These are phyloP conservation scores for Neogobius melanostomus DNA, from an alignment of 2,113 vertebrate genomes.

Conservation along the genomic window DNA sequence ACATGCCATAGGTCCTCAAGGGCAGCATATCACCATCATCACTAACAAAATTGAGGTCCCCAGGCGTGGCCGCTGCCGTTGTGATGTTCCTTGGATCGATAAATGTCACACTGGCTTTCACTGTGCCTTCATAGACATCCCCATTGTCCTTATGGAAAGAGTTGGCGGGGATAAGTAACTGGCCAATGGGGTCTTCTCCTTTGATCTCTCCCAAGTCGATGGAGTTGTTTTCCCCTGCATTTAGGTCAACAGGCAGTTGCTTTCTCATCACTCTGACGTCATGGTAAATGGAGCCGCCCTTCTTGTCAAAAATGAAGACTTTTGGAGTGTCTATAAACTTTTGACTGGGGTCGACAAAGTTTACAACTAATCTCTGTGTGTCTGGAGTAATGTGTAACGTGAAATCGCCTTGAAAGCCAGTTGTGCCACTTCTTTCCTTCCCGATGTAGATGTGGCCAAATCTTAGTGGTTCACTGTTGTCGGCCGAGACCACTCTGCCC, in stretches of 20 bases:
- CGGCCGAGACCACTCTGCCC: conserved; percentile 84
- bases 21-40: conserved; percentile 86
- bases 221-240: conserved; percentile 75
- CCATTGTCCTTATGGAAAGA: conserved; percentile 82
- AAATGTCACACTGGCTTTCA: conserved; percentile 92
- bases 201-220: conserved; percentile 82
- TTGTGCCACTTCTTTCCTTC: conserved; percentile 83
- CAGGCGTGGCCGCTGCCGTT: conserved; percentile 82
- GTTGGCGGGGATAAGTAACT: conserved; percentile 85
- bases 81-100: conserved; percentile 90
- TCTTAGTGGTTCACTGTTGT: conserved; percentile 86
- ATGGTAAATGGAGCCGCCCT: conserved; percentile 86
- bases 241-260: conserved; percentile 79
- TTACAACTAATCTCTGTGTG: conserved; percentile 84
- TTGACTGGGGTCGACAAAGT: conserved; percentile 84
- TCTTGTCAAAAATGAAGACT: conserved; percentile 89
- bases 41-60: conserved; percentile 88
- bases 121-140: conserved; percentile 82
- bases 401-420: conserved; percentile 91
- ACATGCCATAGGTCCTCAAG: conserved; percentile 95
- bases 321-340: conserved; percentile 86
- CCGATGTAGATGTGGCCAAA: conserved; percentile 89
- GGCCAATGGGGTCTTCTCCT: conserved; percentile 81
- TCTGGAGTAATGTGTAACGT: conserved; percentile 84
- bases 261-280: conserved; percentile 90